These are phyloP conservation scores for Pedicia rivosa DNA, from an alignment of 2,888 invertebrate genomes.

Conservation along the genomic window DNA sequence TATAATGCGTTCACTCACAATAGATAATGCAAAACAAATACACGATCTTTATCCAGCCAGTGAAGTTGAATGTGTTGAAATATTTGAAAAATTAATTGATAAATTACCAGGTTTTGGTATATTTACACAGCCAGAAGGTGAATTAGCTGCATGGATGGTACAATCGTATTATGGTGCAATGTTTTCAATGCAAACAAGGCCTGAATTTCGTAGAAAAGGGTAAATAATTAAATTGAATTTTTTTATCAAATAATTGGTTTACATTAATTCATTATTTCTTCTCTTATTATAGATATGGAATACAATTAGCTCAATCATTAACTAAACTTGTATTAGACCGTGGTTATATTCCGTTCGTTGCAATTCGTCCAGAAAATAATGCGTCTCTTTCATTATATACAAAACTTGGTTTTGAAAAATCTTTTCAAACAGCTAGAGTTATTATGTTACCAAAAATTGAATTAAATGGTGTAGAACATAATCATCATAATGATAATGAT, in stretches of 20 bases:
- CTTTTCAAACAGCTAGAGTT: slow-evolving; percentile 66
- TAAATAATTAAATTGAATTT: slow-evolving; percentile 13
- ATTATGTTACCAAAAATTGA: slow-evolving; percentile 42
- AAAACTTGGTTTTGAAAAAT: slow-evolving; percentile 66
- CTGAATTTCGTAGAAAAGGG: slow-evolving; percentile 57
- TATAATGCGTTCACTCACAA: slow-evolving; percentile 57
- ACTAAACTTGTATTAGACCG: slow-evolving; percentile 49
- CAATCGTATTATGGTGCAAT: slow-evolving; percentile 83
- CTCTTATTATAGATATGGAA: slow-evolving; percentile 38
- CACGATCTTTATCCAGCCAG: slow-evolving; percentile 78
- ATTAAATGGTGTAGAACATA: slow-evolving; percentile 11
- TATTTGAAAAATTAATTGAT: slow-evolving; percentile 63
- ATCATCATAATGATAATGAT: slow-evolving; percentile 21
- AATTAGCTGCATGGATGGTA: slow-evolving; percentile 79
- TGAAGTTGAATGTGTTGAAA: slow-evolving; percentile 71
- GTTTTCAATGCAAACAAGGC: slow-evolving; percentile 82
- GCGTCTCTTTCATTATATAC: slow-evolving; percentile 70
- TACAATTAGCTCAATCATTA: slow-evolving; percentile 50
- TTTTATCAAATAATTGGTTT: slow-evolving; percentile 26
- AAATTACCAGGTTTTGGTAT: slow-evolving; percentile 68
- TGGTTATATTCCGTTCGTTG: slow-evolving; percentile 72
- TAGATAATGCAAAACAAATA: slow-evolving; percentile 65
- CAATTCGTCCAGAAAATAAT: slow-evolving; percentile 74
- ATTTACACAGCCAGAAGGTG: slow-evolving; percentile 46
- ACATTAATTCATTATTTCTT: slow-evolving; percentile 19